phyloP scores from a whole-genome alignment of 2,797 vertebrate species.

The Toxotes lorentzi region DNA sequence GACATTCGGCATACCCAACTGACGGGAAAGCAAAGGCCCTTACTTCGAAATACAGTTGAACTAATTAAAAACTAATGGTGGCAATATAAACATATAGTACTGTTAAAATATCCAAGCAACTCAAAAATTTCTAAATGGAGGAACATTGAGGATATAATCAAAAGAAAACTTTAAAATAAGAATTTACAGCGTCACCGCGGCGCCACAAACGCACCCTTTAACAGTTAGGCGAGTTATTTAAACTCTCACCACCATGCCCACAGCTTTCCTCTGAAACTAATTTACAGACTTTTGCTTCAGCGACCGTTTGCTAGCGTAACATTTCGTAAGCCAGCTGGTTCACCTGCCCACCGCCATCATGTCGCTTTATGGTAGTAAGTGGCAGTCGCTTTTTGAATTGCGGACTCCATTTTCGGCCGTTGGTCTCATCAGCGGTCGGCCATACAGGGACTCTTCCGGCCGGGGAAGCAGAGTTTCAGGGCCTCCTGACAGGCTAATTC shows the following conservation, averaged over 20 bases:
- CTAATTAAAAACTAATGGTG: neutral
- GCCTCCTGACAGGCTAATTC: neutral
- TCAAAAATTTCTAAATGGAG: neutral
- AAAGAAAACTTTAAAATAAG: neutral
- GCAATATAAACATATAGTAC: neutral
- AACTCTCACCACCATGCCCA: neutral
- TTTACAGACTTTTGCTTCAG: neutral
- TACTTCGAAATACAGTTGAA: too few species aligned
- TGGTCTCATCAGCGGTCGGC: too few species aligned
- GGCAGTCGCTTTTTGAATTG: neutral
- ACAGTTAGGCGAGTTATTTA: neutral
- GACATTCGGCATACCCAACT: neutral
- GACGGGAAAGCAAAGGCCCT: too few species aligned
- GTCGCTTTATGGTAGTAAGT: too few species aligned
- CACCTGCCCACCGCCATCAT: neutral
- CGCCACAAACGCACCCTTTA: neutral
- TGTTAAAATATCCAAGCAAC: neutral
- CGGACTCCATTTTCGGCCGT: neutral
- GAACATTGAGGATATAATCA: neutral
- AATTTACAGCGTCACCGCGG: too few species aligned
- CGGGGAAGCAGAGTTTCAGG: rapidly evolving
- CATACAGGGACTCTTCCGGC: too few species aligned
- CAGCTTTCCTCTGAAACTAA: too few species aligned
- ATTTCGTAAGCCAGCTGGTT: too few species aligned
- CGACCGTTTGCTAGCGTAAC: neutral